phyloP scores from a whole-genome alignment of 2,113 vertebrate genomes.

The Chrysochloris asiatica region DNA sequence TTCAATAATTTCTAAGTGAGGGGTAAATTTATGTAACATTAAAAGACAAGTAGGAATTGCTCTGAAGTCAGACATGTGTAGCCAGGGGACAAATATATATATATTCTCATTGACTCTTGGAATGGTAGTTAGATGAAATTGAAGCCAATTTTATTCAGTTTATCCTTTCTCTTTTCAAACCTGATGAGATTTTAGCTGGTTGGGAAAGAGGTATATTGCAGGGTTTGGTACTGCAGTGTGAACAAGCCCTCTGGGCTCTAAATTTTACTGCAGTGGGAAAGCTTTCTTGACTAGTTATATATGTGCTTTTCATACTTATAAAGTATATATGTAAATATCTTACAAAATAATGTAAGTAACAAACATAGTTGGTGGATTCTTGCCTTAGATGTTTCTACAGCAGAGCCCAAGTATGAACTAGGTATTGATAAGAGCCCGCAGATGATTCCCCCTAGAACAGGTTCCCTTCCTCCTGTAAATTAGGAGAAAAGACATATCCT shows the following conservation, averaged over 20 bases:
- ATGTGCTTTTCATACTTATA: too few species aligned
- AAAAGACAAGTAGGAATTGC: too few species aligned
- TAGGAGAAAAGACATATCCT: neutral
- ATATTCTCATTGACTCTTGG: neutral
- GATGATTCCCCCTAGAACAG: neutral
- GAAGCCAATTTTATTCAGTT: neutral
- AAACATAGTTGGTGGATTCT: neutral
- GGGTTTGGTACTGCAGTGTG: neutral
- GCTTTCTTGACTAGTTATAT: constrained; percentile 34
- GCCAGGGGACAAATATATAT: too few species aligned
- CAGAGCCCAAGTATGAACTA: neutral
- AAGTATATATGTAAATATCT: too few species aligned
- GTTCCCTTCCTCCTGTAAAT: neutral
- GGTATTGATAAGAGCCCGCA: neutral
- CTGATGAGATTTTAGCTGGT: constrained; percentile 25
- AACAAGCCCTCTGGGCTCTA: constrained; percentile 48
- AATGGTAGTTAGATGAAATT: constrained; percentile 26
- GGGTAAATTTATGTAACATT: too few species aligned
- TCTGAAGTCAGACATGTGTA: too few species aligned
- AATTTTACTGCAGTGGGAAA: constrained; percentile 29
- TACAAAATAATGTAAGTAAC: too few species aligned
- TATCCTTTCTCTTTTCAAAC: constrained; percentile 46
- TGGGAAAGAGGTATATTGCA: neutral
- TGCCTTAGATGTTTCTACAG: constrained; percentile 21
- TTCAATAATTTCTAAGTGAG: too few species aligned